Base-by-base conservation (phyloP, 2,888 invertebrate species). In the Flexamia atlantica region DNA sequence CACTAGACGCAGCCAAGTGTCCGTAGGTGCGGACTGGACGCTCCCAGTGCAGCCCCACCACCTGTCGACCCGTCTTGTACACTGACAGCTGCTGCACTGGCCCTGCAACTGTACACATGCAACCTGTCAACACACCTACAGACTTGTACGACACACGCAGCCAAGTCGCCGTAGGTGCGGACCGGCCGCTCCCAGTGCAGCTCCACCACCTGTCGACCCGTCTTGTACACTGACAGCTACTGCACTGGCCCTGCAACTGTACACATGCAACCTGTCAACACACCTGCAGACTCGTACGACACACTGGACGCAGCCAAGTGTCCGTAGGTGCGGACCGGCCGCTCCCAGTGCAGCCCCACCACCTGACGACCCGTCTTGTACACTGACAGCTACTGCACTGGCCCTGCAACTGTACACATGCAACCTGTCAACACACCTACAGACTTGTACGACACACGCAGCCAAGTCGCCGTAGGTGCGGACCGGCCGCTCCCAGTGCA, bases 31-130 rank as follows among this genome's bases (percentile, higher is more conserved):
- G 40, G 14, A 36, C 20, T 1, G 83, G 83, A 17, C 28, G 32
- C 14, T 42, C 79, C 83, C 83, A 83, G 23, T 64, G 79, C 17
- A 83, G 25, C 20, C 83, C 83, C 30, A 83, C 23, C 80, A 79
- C 46, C 23, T 79, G 50, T 0, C 79, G 64, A 30, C 83, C 64
- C 28, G 46, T 83, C 40, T 83, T 83, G 76, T 83, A 83, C 79
- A 80, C 83, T n/a, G 68, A 40, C 68, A 83, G 50, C 28, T 83
- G 12, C 68, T 79, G 80, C 0, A 83, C 83, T 46, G 60, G 17
- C 23, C 32, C 74, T 5, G 82, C 53, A n/a, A 57, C 82, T 83
- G 53, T 36, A 9, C 36, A 36, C 36, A 36, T n/a, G n/a, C n/a
- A n/a, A n/a, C n/a, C n/a, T n/a, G n/a, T n/a, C n/a, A n/a, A n/a